phyloP scores from a whole-genome alignment of 2,888 invertebrate genomes.

The Fissipunctia ypsillon region DNA sequence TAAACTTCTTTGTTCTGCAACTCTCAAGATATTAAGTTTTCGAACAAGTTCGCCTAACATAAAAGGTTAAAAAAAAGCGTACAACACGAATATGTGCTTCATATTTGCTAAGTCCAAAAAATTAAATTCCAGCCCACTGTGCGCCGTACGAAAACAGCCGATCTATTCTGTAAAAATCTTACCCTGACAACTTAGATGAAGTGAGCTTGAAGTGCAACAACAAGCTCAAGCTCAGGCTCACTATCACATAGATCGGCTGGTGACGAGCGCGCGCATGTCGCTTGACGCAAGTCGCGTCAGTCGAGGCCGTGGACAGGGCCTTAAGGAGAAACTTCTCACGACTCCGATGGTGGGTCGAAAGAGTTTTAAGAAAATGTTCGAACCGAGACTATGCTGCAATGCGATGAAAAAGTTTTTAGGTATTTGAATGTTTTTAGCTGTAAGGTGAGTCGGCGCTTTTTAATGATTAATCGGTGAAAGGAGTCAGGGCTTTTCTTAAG shows the following conservation, averaged over 20 bases:
- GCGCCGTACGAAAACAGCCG: neutral
- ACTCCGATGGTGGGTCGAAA: slow-evolving; percentile 15
- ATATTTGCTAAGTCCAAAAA: too few relatives aligned
- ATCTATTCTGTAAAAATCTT: neutral
- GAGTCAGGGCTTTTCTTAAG: neutral
- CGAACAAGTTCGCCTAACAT: too few relatives aligned
- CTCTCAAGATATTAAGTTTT: too few relatives aligned
- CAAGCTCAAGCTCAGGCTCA: too few relatives aligned
- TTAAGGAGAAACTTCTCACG: slow-evolving; percentile 39
- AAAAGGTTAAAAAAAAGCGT: too few relatives aligned
- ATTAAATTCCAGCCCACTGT: too few relatives aligned
- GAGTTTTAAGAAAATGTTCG: slow-evolving; percentile 42
- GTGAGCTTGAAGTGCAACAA: neutral
- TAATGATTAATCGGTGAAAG: neutral
- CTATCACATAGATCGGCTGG: too few relatives aligned
- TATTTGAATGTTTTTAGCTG: slow-evolving; percentile 19
- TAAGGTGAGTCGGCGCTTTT: neutral
- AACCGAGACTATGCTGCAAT: slow-evolving; percentile 21
- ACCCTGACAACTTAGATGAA: neutral
- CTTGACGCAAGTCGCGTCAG: neutral
- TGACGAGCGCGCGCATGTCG: neutral
- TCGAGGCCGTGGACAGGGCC: neutral
- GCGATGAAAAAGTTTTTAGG: slow-evolving; percentile 33
- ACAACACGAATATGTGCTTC: too few relatives aligned
- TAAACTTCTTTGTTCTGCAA: too few relatives aligned